A percentile compares a stretch with the other conserved stretches of the same genome.
These are phyloP conservation scores for Calephelis nemesis DNA, from an alignment of 1,140 invertebrate species.

Conservation along the genomic window DNA sequence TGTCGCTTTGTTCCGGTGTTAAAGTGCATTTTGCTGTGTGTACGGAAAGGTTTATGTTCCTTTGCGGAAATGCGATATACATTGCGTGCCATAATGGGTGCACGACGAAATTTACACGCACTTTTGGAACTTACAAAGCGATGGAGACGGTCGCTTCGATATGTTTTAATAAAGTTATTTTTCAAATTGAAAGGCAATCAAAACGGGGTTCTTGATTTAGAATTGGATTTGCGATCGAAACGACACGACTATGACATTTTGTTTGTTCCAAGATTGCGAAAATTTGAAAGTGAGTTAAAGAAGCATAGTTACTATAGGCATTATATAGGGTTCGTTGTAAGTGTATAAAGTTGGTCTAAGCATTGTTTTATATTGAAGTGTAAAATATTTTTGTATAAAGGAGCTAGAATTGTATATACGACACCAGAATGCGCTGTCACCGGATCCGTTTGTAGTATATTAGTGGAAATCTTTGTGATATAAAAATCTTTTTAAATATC, in stretches of 20 bases:
- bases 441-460: conserved; percentile 24
- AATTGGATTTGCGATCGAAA: too few species aligned
- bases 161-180: too few species aligned
- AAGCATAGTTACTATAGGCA: conserved; percentile 5
- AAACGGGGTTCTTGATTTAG: too few species aligned
- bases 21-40: conserved; percentile 45
- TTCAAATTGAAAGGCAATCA: too few species aligned
- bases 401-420: neutral
- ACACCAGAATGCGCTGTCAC: conserved; percentile 2
- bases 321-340: neutral
- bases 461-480: conserved; percentile 72
- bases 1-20: conserved; percentile 48
- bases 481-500: conserved; percentile 60
- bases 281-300: neutral
- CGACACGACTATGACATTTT: too few species aligned
- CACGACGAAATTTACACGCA: neutral
- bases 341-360: conserved; percentile 9
- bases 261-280: too few species aligned
- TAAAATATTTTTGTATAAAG: conserved; percentile 22
- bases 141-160: too few species aligned
- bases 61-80: neutral
- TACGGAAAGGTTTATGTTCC: conserved; percentile 32
- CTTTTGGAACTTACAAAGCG: too few species aligned
- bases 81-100: neutral
- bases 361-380: conserved; percentile 13